Evolutionary conservation across 2,113 vertebrate species (phyloP).

Genomic region (Hystrix brachyura): DNA sequence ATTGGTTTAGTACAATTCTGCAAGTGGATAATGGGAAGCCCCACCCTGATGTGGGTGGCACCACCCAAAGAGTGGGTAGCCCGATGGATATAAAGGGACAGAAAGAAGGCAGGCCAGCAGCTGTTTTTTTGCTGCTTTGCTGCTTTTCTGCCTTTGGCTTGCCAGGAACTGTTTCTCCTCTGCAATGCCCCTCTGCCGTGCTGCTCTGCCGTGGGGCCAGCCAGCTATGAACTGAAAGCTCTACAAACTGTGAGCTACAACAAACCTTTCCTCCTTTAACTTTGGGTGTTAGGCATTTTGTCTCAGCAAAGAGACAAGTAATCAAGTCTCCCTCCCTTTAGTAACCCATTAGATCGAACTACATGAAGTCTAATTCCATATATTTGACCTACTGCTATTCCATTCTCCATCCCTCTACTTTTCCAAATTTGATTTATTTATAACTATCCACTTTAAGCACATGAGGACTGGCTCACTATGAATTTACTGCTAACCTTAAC

Average conservation of each 20-base stretch:
- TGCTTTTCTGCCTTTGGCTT: background rate
- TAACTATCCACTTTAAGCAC: background rate
- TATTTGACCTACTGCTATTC: background rate
- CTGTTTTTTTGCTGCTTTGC: background rate
- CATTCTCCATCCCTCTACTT: background rate
- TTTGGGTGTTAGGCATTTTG: background rate
- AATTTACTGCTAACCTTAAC: background rate
- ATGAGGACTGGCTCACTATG: background rate
- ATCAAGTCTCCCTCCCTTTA: background rate
- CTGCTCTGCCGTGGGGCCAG: background rate
- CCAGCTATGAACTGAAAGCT: background rate
- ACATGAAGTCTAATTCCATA: background rate
- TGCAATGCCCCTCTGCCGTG: background rate
- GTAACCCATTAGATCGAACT: background rate
- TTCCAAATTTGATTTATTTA: background rate
- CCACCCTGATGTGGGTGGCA: background rate
- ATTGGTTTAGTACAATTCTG: background rate
- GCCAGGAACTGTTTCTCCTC: background rate
- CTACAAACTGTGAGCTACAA: background rate
- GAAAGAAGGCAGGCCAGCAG: background rate
- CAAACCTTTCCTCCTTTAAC: background rate
- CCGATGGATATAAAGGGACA: background rate
- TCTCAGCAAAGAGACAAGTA: background rate
- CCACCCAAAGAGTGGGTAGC: background rate
- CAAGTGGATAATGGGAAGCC: background rate